phyloP scores from a whole-genome alignment of 2,113 vertebrate genomes.

The Indri indri region DNA sequence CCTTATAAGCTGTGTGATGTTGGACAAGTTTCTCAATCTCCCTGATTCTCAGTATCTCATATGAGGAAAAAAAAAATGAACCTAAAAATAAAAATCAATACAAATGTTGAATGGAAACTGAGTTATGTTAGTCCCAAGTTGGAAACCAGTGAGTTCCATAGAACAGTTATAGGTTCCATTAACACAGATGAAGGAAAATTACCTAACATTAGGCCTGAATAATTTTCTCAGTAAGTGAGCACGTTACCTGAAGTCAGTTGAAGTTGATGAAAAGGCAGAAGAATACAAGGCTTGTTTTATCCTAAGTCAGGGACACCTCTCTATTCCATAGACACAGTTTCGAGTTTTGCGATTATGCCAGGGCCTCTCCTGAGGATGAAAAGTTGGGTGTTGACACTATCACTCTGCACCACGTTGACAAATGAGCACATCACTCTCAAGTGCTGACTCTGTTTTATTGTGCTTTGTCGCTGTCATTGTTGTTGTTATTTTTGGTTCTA shows the following conservation, averaged over 20 bases:
- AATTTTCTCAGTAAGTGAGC: neutral
- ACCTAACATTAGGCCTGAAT: neutral
- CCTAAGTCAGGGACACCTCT: neutral
- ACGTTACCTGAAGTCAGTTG: neutral
- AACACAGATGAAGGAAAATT: neutral
- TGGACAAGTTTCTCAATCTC: neutral
- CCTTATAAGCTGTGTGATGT: neutral
- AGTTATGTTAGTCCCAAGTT: neutral
- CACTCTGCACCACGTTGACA: neutral
- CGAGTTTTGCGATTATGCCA: neutral
- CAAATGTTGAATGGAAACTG: neutral
- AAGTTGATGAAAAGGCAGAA: neutral
- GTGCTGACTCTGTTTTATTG: conserved; percentile 1
- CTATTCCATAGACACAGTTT: neutral
- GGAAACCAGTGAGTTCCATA: neutral
- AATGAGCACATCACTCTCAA: neutral
- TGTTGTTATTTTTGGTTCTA: neutral
- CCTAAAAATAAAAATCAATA: neutral
- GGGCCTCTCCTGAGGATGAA: neutral
- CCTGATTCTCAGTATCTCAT: neutral
- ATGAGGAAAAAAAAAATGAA: neutral
- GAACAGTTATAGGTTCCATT: neutral
- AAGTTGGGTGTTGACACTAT: neutral
- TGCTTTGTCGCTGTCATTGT: neutral
- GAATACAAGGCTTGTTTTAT: neutral